Conservation (phyloP, 2,888 invertebrate genomes). For the Linnaemya tessellans region DNA sequence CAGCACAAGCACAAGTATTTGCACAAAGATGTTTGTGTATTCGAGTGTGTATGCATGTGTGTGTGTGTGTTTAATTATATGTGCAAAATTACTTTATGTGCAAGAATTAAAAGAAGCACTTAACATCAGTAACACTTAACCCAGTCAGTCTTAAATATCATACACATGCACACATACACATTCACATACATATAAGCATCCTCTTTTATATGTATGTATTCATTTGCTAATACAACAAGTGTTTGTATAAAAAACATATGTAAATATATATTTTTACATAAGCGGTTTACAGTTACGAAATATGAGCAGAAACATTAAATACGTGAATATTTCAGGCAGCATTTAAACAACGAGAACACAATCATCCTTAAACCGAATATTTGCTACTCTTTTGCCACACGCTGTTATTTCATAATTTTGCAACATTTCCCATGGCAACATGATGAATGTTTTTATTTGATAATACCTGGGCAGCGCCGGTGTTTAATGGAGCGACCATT, state of each 20-base stretch:
- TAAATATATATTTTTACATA: conserved; percentile 3
- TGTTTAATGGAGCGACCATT: too few species aligned
- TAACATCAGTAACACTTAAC: conserved; percentile 74
- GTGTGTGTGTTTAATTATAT: background rate
- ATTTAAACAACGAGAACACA: background rate
- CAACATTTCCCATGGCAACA: too few species aligned
- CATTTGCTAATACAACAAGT: background rate
- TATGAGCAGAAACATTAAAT: background rate
- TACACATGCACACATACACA: background rate
- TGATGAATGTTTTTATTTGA: too few species aligned
- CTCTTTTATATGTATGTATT: conserved; percentile 5
- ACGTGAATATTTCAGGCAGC: conserved; percentile 5
- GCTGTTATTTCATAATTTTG: too few species aligned
- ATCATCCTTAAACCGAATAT: background rate
- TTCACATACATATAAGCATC: background rate
- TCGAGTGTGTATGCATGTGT: background rate
- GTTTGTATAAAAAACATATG: background rate
- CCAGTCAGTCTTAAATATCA: conserved; percentile 74
- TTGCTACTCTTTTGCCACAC: background rate
- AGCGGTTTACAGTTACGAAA: conserved; percentile 25
- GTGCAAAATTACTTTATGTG: conserved; percentile 51
- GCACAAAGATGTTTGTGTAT: background rate
- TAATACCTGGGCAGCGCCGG: too few species aligned
- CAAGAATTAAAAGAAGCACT: conserved; percentile 59
- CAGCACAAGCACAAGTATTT: background rate